phyloP scores from a whole-genome alignment of 2,797 vertebrate genomes.

The Urophycis tenuis region DNA sequence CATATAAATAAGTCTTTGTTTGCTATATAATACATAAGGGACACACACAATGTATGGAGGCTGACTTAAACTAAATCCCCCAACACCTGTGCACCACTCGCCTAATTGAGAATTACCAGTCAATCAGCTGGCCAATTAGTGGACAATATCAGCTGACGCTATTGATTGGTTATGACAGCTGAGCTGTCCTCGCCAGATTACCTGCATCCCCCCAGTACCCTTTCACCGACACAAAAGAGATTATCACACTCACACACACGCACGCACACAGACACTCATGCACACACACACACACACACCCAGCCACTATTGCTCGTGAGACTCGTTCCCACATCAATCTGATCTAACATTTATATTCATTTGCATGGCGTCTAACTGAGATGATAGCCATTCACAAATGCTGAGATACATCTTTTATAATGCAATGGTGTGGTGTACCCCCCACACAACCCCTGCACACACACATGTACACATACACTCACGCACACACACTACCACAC shows the following conservation, averaged over 20 bases:
- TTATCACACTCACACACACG: no score
- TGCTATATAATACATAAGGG: no score
- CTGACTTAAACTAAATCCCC: neutral
- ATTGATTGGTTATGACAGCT: conserved; percentile 50
- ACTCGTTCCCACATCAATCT: neutral
- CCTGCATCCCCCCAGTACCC: conserved; percentile 10
- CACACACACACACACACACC: conserved; percentile 4
- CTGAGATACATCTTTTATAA: neutral
- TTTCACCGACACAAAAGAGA: conserved; percentile 23
- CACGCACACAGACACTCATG: no score
- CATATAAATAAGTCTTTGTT: no score
- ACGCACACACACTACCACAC: conserved; percentile 18
- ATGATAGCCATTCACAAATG: neutral
- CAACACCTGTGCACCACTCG: conserved; percentile 39
- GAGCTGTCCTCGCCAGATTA: conserved; percentile 11
- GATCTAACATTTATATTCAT: neutral
- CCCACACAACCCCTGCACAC: conserved; percentile 3
- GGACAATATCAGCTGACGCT: conserved; percentile 41
- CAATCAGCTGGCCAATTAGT: conserved; percentile 54
- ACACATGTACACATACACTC: conserved; percentile 15
- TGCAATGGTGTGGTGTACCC: neutral
- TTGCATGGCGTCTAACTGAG: neutral
- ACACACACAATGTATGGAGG: neutral
- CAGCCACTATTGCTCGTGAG: neutral
- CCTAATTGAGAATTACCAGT: conserved; percentile 57